These are phyloP conservation scores for Phyllotis vaccarum DNA, from an alignment of 2,797 vertebrate genomes.

Conservation along the genomic window DNA sequence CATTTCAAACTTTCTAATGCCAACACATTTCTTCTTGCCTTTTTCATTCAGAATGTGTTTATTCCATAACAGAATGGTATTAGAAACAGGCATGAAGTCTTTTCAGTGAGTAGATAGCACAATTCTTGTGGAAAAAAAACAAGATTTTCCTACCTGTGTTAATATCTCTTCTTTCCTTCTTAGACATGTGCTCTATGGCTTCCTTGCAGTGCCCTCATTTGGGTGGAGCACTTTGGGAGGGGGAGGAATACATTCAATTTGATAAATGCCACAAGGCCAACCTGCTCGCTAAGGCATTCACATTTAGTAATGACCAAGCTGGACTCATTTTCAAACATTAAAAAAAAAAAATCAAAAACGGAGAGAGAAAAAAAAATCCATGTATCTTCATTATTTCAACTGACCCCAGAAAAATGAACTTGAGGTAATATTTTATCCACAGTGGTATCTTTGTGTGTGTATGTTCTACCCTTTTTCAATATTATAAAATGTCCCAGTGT, in stretches of 20 bases:
- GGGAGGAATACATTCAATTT: not conserved
- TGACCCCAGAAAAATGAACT: not conserved
- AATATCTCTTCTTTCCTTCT: accelerated
- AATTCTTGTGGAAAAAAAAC: not conserved
- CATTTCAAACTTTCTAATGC: not conserved
- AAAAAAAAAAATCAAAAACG: not conserved
- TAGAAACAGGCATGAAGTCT: not conserved
- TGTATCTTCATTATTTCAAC: slow-evolving; percentile 51
- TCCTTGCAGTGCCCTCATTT: accelerated
- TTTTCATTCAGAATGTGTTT: not conserved
- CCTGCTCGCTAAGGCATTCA: not conserved
- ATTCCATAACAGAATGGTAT: not conserved
- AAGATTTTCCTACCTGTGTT: not conserved
- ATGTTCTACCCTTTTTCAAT: slow-evolving; percentile 77
- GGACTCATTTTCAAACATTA: not conserved
- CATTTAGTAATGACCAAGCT: not conserved
- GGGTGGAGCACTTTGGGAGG: not conserved
- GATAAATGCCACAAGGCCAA: slow-evolving; percentile 40
- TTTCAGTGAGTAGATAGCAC: not conserved
- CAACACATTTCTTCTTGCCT: not conserved
- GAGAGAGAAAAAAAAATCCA: not conserved
- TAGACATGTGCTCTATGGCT: not conserved
- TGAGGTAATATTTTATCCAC: slow-evolving; percentile 70
- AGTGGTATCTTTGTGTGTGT: slow-evolving; percentile 70
- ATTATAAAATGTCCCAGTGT: slow-evolving; percentile 84